Evolutionary conservation across 2,113 vertebrate species (phyloP).

Genomic region (Oreochromis tanganicae): DNA sequence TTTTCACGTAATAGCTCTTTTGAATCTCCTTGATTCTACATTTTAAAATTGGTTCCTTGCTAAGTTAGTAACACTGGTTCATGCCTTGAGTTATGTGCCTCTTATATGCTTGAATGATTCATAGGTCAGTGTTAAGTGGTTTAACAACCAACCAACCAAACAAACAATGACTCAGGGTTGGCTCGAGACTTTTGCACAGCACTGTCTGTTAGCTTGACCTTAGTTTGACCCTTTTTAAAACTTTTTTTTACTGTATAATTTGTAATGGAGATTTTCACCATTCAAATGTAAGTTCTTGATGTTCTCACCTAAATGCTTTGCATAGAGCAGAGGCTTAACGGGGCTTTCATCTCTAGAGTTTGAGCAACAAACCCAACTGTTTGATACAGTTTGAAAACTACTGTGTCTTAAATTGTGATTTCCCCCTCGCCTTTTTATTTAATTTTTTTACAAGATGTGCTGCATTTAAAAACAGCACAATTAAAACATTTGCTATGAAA

Average conservation of each 20-base stretch:
- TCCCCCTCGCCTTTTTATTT: background rate
- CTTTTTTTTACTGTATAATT: rapidly evolving
- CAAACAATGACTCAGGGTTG: rapidly evolving
- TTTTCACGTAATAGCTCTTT: background rate
- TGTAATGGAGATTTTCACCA: rapidly evolving
- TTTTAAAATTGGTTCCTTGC: background rate
- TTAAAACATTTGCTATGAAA: background rate
- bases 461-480: background rate
- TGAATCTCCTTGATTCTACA: background rate
- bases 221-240: background rate
- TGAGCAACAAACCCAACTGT: background rate
- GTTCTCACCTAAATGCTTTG: background rate
- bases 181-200: background rate
- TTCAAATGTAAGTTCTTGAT: background rate
- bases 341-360: background rate
- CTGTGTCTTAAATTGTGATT: background rate
- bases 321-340: rapidly evolving
- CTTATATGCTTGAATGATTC: background rate
- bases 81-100: background rate
- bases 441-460: background rate
- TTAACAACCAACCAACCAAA: background rate
- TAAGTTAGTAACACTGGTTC: background rate
- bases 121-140: background rate
- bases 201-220: background rate
- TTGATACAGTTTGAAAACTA: background rate